Conservation (phyloP, 2,113 vertebrate genomes). For the Polypterus senegalus region DNA sequence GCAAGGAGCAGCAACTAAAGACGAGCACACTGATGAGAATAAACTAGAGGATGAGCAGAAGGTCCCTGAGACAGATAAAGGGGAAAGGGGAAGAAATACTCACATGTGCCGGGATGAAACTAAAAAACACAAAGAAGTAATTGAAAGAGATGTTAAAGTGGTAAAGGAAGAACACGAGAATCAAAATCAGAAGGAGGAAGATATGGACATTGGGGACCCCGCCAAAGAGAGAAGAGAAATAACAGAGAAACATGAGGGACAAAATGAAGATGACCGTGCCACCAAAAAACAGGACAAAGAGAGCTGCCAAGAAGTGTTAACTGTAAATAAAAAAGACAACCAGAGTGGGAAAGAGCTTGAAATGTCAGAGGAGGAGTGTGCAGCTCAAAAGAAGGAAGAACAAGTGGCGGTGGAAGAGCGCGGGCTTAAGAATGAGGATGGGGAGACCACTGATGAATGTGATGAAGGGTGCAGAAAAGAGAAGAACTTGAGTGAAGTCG, state of each 20-base stretch:
- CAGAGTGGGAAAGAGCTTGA: not conserved
- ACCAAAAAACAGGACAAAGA: not conserved
- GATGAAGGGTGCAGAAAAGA: not conserved
- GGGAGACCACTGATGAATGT: not conserved
- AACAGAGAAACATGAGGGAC: not conserved
- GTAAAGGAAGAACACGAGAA: not conserved
- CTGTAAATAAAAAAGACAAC: too few species aligned
- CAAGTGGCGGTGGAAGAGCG: fast-evolving
- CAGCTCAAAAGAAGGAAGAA: too few species aligned
- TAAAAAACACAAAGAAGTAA: constrained; percentile 1
- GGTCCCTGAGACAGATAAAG: not conserved
- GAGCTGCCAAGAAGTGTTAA: too few species aligned
- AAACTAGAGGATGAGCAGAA: not conserved
- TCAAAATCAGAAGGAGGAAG: not conserved
- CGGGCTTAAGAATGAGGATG: not conserved
- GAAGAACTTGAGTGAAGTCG: fast-evolving
- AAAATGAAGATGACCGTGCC: not conserved
- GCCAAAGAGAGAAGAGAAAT: not conserved
- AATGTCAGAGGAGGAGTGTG: not conserved
- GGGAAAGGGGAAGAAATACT: not conserved
- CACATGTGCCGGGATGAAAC: not conserved
- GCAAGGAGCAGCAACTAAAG: constrained; percentile 15
- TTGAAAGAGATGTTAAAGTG: not conserved
- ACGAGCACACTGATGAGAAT: not conserved
- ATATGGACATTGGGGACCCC: not conserved